Conservation (phyloP, 2,888 invertebrate genomes). For the Pristionchus japonicus region DNA sequence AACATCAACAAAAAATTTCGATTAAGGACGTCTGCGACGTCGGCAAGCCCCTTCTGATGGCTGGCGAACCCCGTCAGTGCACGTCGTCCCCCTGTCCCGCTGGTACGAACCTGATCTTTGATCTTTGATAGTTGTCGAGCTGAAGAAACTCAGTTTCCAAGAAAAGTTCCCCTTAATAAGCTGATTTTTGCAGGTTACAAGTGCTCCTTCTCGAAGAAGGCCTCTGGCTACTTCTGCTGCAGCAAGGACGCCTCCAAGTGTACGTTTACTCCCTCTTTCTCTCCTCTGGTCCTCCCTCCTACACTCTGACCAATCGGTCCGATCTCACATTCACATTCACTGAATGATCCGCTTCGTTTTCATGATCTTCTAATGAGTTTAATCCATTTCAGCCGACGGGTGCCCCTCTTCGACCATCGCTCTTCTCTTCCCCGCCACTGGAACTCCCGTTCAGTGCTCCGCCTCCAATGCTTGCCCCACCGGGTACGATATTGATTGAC, state of each 20-base stretch:
- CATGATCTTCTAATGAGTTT: background rate
- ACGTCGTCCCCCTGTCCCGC: conserved; percentile 66
- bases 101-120: conserved; percentile 43
- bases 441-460: conserved; percentile 73
- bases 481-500: background rate
- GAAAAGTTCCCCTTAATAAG: too few relatives aligned
- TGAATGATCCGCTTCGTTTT: too few relatives aligned
- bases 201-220: conserved; percentile 69
- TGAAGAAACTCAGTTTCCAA: too few relatives aligned
- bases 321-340: too few relatives aligned
- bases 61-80: conserved; percentile 72
- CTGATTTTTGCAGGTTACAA: conserved; percentile 61
- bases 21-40: conserved; percentile 66
- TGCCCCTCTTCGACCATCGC: conserved; percentile 68
- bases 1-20: background rate
- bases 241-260: conserved; percentile 54
- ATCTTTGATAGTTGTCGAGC: too few relatives aligned
- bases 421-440: conserved; percentile 73
- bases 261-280: background rate
- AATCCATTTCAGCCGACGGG: conserved; percentile 57
- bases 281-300: too few relatives aligned
- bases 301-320: too few relatives aligned
- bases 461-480: conserved; percentile 20
- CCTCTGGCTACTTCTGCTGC: conserved; percentile 62
- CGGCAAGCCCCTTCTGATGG: conserved; percentile 67